Percentiles rank a stretch among this genome's conserved stretches.
Conservation (phyloP, 2,113 vertebrate species). For the Catharus bicknelli region DNA sequence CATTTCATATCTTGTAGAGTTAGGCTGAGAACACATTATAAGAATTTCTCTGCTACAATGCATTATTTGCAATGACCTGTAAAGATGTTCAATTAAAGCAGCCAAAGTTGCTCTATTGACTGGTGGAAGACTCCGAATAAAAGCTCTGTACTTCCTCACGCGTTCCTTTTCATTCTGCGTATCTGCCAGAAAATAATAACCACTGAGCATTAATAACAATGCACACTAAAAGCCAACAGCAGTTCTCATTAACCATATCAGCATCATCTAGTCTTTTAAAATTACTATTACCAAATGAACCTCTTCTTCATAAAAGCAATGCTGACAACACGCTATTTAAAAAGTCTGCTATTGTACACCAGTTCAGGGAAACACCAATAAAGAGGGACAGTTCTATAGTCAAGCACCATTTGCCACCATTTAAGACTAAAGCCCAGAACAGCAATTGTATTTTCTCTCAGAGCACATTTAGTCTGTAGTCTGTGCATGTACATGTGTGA, state of each 20-base stretch:
- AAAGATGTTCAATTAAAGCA: conserved; percentile 92
- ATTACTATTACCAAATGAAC: background rate
- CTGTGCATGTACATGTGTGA: background rate
- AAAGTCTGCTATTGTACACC: background rate
- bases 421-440: background rate
- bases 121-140: conserved; percentile 86
- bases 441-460: background rate
- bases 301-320: background rate
- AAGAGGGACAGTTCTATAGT: background rate
- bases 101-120: conserved; percentile 88
- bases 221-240: background rate
- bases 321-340: background rate
- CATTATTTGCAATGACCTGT: conserved; percentile 79
- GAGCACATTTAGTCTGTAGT: background rate
- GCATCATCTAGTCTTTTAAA: background rate
- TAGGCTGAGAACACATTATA: background rate
- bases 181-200: conserved; percentile 72
- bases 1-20: background rate
- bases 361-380: background rate
- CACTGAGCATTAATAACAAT: background rate
- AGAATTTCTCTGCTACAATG: background rate
- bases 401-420: background rate
- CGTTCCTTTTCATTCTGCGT: conserved; percentile 82
- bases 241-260: background rate
- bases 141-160: conserved; percentile 86